Conservation (phyloP, 92 coral and sea anemone genomes). For the Desmophyllum pertusum region DNA sequence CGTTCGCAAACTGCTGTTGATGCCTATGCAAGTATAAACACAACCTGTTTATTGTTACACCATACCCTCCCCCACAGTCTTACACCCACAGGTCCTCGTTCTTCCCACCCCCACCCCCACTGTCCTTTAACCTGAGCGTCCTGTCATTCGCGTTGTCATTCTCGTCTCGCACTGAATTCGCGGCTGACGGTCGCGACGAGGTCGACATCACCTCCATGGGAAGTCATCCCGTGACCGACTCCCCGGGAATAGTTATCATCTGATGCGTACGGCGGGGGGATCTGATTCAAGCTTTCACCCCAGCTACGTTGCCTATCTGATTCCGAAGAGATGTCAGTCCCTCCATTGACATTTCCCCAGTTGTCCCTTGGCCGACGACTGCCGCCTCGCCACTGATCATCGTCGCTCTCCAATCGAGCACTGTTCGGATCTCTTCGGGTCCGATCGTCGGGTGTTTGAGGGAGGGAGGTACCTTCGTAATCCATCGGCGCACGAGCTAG, state of each 20-base stretch:
- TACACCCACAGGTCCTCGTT: constrained; percentile 44
- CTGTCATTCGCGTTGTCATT: constrained; percentile 28
- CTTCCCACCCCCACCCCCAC: constrained; percentile 42
- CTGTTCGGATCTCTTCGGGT: constrained; percentile 44
- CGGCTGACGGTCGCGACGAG: constrained; percentile 36
- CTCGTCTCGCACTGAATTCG: constrained; percentile 37
- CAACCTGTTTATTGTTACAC: background rate
- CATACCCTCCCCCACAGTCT: constrained; percentile 2
- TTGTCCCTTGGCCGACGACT: constrained; percentile 25
- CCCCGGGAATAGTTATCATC: constrained; percentile 62
- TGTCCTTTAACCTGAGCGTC: constrained; percentile 25
- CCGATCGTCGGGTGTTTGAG: constrained; percentile 72
- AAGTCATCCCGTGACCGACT: constrained; percentile 49
- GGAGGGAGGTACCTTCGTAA: constrained; percentile 74
- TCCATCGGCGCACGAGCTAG: constrained; percentile 72
- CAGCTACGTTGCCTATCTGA: constrained; percentile 67
- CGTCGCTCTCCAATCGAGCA: constrained; percentile 45
- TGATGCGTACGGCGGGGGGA: constrained; percentile 83
- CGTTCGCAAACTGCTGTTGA: background rate
- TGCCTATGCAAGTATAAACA: background rate
- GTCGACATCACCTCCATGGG: constrained; percentile 27
- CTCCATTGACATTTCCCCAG: constrained; percentile 27
- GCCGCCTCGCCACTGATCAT: constrained; percentile 33
- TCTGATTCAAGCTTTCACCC: constrained; percentile 68
- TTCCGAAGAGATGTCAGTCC: constrained; percentile 59